Evolutionary conservation across 2,888 invertebrate genomes (phyloP), one percentile per base, ranked within the genome.

Genomic region (Blastobasis lacticolella): DNA sequence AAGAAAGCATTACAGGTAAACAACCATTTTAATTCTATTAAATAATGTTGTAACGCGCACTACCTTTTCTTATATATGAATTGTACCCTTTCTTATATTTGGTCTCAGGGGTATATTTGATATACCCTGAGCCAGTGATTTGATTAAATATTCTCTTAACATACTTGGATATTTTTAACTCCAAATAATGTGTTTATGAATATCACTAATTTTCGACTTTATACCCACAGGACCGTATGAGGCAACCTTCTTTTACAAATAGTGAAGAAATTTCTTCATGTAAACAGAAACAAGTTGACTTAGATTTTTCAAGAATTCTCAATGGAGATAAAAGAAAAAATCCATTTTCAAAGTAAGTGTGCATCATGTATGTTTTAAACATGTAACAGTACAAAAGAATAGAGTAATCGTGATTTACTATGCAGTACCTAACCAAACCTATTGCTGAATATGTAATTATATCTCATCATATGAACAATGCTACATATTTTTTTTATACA

Each of bases 1-100:
- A 94, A 95, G 73, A 92, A 91, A 76, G 94, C 94, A 38, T 81
- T 96, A 48, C 93, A 95, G 78, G 94, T 93, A 55, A 42, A 49
- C 44, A 54, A 48, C n/a, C 23, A 23, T 23, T 23, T 23, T 23
- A 23, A 23, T 23, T 23, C 1, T 23, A 23, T 23, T 23, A 23
- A 23, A 23, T 23, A 23, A 23, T 23, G 23, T 23, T 23, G 23
- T 23, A 23, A 23, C 23, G 23, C 23, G 23, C 23, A 23, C 1
- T 23, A 23, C 23, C 23, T 23, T 23, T 23, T 23, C 23, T 3
- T 23, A 23, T 23, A 23, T 23, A 23, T 23, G 3, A 23, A 23
- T 23, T 23, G 23, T 23, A 2, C 23, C 23, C 23, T 23, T 23
- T 23, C 23, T 23, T 23, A 23, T 23, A 23, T 23, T 1, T 23